phyloP scores from a whole-genome alignment of 2,113 vertebrate species.

The Tachysurus vachellii region DNA sequence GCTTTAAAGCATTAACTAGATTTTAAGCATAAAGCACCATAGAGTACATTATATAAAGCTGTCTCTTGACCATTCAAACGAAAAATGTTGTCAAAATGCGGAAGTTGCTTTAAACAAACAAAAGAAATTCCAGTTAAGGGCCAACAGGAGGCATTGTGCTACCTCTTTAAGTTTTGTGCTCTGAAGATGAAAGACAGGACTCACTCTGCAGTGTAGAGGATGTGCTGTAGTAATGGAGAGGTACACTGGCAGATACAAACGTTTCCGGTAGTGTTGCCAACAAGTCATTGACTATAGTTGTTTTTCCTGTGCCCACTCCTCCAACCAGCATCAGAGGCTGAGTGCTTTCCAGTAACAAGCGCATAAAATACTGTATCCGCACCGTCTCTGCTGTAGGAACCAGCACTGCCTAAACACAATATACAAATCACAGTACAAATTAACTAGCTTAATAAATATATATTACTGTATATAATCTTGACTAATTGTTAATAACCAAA shows the following conservation, averaged over 20 bases:
- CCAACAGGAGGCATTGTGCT: conserved; percentile 42
- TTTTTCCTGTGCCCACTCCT: conserved; percentile 73
- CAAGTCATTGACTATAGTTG: conserved; percentile 66
- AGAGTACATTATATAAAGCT: neutral
- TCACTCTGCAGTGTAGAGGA: conserved; percentile 66
- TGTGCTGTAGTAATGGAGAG: conserved; percentile 71
- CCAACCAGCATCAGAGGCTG: conserved; percentile 71
- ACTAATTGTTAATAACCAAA: too few species aligned
- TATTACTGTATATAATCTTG: neutral
- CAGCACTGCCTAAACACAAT: conserved; percentile 61
- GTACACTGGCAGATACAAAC: conserved; percentile 63
- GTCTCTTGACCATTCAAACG: neutral
- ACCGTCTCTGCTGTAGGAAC: conserved; percentile 69
- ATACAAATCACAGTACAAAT: neutral
- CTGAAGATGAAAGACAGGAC: neutral
- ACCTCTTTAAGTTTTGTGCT: neutral
- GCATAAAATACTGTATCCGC: conserved; percentile 69
- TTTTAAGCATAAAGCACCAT: too few species aligned
- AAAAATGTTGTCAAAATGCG: neutral
- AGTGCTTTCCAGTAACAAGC: conserved; percentile 70
- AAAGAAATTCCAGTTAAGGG: neutral
- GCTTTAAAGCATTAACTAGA: too few species aligned
- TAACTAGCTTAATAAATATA: neutral
- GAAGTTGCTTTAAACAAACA: neutral
- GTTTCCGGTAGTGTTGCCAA: conserved; percentile 70